A percentile compares a stretch with the other conserved stretches of the same genome.
These are phyloP conservation scores for Anoplius nigerrimus DNA, from an alignment of 2,888 invertebrate genomes.

Conservation along the genomic window DNA sequence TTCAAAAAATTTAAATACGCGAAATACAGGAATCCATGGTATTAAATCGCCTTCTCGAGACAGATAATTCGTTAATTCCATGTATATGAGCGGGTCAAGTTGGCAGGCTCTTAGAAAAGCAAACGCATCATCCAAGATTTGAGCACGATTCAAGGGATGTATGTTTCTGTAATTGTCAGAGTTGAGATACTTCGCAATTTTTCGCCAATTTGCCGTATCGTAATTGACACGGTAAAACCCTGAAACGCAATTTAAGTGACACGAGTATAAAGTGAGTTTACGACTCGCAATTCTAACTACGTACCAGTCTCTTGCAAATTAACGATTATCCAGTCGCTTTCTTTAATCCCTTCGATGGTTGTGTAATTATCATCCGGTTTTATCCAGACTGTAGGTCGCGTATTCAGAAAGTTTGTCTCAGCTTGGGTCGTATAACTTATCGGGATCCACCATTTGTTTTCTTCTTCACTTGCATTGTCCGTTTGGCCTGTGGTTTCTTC, in stretches of 20 bases:
- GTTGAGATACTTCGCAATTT: conserved; percentile 76
- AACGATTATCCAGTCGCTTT: conserved; percentile 79
- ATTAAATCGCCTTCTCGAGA: conserved; percentile 80
- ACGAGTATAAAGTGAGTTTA: no score
- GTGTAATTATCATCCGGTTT: conserved; percentile 55
- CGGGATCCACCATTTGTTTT: conserved; percentile 61
- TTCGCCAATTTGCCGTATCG: conserved; percentile 81
- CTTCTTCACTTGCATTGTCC: background rate
- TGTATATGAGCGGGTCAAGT: conserved; percentile 74
- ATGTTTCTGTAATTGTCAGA: conserved; percentile 76
- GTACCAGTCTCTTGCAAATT: conserved; percentile 81
- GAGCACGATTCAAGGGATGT: conserved; percentile 83
- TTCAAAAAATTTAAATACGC: conserved; percentile 65
- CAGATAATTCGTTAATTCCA: conserved; percentile 78
- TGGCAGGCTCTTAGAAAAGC: conserved; percentile 77
- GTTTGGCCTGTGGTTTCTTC: background rate
- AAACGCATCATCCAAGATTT: conserved; percentile 84
- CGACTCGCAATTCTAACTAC: no score
- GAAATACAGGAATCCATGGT: conserved; percentile 82
- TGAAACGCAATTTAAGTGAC: conserved; percentile 38
- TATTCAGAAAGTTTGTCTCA: conserved; percentile 71
- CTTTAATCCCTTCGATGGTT: conserved; percentile 59
- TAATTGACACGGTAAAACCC: conserved; percentile 77
- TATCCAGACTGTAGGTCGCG: conserved; percentile 74
- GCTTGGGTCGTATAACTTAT: conserved; percentile 58